Evolutionary conservation across 2,888 invertebrate genomes (phyloP).

Genomic region (Penaeus monodon): DNA sequence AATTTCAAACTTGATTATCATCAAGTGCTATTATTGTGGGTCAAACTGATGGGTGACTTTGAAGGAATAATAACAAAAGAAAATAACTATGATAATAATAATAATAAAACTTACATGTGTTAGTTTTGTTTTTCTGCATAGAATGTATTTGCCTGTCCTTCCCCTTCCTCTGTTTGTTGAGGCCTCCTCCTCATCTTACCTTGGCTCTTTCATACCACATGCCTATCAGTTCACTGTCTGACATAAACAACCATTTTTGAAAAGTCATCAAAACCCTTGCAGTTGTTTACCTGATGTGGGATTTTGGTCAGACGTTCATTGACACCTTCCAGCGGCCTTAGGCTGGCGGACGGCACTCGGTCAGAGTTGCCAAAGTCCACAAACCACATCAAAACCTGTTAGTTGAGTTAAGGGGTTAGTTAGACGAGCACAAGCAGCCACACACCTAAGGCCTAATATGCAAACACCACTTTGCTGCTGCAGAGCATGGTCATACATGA

Average conservation of each 20-base stretch:
- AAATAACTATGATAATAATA: too few relatives aligned
- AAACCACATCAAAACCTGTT: constrained; percentile 60
- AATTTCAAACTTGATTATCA: too few relatives aligned
- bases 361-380: constrained; percentile 58
- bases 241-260: not conserved
- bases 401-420: constrained; percentile 42
- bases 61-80: too few relatives aligned
- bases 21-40: too few relatives aligned
- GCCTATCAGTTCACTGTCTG: not conserved
- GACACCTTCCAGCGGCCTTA: constrained; percentile 36
- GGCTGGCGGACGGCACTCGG: constrained; percentile 34
- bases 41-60: too few relatives aligned
- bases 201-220: too few relatives aligned
- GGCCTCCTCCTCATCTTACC: too few relatives aligned
- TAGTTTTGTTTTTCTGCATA: too few relatives aligned
- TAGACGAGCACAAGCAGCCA: constrained; percentile 28
- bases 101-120: too few relatives aligned
- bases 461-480: not conserved
- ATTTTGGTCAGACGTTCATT: constrained; percentile 49
- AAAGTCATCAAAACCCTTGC: not conserved
- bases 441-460: not conserved
- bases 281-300: constrained; percentile 56
- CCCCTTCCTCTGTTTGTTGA: too few relatives aligned
- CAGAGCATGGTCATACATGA: not conserved
- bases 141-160: too few relatives aligned